Percentiles rank a stretch among this genome's conserved stretches.
These are phyloP conservation scores for Coenonympha arcania DNA, from an alignment of 2,888 invertebrate genomes.

Conservation along the genomic window DNA sequence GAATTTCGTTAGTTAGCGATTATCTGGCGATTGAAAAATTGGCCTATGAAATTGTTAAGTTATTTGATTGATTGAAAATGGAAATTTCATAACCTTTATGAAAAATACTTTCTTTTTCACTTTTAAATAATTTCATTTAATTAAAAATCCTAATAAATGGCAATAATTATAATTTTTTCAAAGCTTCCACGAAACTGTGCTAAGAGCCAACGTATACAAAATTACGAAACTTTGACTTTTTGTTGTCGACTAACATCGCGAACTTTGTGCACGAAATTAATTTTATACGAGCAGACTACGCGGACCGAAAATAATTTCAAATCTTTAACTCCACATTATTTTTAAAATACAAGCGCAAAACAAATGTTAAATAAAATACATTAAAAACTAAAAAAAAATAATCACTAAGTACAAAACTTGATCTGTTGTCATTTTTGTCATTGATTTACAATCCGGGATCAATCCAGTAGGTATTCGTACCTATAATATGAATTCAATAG, in stretches of 20 bases:
- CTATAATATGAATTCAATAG: not conserved
- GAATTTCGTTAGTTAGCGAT: too few species aligned
- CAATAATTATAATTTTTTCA: conserved; percentile 6
- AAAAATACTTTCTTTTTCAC: too few species aligned
- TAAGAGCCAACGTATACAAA: conserved; percentile 35
- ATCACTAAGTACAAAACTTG: not conserved
- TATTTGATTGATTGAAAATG: too few species aligned
- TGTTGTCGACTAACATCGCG: conserved; percentile 1
- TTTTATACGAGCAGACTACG: not conserved
- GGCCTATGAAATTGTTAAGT: too few species aligned
- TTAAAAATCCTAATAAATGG: not conserved
- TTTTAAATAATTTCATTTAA: too few species aligned
- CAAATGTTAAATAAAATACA: too few species aligned
- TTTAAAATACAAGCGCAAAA: too few species aligned
- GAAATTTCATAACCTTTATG: too few species aligned
- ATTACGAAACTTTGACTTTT: conserved; percentile 28
- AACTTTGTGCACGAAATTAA: not conserved
- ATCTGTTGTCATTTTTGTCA: not conserved
- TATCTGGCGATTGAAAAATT: too few species aligned
- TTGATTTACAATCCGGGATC: not conserved
- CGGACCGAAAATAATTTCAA: not conserved
- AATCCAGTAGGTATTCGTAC: too few species aligned
- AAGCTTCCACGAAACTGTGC: conserved; percentile 25
- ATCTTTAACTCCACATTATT: not conserved
- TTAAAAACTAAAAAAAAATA: not conserved